Conservation (phyloP, 1,140 invertebrate species). For the Drosophila lini region DNA sequence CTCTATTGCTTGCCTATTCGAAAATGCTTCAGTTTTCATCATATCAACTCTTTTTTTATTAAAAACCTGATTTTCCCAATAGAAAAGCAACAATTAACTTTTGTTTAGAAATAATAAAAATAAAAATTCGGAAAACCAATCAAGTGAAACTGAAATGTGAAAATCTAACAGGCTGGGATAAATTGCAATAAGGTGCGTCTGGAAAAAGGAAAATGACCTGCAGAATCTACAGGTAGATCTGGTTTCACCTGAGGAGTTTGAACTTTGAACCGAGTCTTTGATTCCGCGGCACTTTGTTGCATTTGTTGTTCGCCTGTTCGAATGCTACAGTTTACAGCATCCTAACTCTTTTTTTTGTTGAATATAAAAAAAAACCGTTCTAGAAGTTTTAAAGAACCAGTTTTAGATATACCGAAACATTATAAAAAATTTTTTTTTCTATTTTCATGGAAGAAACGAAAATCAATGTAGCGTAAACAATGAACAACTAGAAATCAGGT, state of each 20-base stretch:
- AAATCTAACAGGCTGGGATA: constrained; percentile 17
- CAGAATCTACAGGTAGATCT: neutral
- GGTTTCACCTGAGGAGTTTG: too few species aligned
- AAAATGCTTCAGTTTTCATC: constrained; percentile 35
- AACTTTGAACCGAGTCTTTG: neutral
- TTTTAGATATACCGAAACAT: neutral
- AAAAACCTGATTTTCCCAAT: neutral
- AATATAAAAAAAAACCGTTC: neutral
- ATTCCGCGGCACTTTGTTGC: neutral
- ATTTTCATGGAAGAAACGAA: neutral
- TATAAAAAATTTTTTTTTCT: neutral
- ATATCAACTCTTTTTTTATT: neutral
- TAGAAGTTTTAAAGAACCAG: neutral
- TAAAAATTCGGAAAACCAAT: constrained; percentile 1
- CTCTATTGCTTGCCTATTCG: constrained; percentile 20
- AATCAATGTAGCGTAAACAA: neutral
- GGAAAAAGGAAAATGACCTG: neutral
- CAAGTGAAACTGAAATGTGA: constrained; percentile 3
- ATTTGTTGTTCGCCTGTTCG: constrained; percentile 13
- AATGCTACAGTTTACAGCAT: constrained; percentile 16
- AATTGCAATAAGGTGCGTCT: too few species aligned
- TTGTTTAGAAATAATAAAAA: neutral
- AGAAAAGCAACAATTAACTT: neutral
- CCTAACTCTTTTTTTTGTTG: neutral
- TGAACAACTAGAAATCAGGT: neutral